Conservation (phyloP, 2,113 vertebrate genomes). For the Peromyscus leucopus region DNA sequence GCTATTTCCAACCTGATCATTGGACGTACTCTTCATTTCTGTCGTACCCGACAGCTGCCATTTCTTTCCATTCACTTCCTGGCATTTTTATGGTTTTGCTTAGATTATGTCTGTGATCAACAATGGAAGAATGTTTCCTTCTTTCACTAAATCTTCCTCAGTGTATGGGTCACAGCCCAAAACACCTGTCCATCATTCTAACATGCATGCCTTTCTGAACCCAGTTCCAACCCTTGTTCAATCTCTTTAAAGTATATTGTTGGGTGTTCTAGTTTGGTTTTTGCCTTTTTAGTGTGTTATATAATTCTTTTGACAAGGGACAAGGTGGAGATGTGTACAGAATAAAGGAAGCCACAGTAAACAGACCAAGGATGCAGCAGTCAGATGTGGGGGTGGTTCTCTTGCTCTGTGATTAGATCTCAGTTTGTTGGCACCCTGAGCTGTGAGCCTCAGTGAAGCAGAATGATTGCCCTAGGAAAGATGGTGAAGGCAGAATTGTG, state of each 20-base stretch:
- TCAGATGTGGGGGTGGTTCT: background rate
- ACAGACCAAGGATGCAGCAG: background rate
- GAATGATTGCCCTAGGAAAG: background rate
- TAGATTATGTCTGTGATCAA: background rate
- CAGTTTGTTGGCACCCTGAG: background rate
- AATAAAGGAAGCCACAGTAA: background rate
- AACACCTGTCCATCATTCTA: background rate
- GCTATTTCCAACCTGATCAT: background rate
- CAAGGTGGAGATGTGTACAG: background rate
- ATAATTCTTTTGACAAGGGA: background rate
- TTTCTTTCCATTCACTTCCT: background rate
- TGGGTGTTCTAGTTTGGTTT: background rate
- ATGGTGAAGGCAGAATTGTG: background rate
- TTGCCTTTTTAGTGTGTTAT: background rate
- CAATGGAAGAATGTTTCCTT: background rate
- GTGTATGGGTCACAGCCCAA: background rate
- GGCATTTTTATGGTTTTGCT: background rate
- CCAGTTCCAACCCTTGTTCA: background rate
- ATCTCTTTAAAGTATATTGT: background rate
- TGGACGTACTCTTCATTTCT: background rate
- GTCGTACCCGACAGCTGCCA: background rate
- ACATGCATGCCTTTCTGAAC: background rate
- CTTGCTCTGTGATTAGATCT: background rate
- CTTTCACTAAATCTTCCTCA: background rate
- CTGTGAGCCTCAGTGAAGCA: background rate